Conservation (phyloP, 2,113 vertebrate genomes). For the Taxidea taxus region DNA sequence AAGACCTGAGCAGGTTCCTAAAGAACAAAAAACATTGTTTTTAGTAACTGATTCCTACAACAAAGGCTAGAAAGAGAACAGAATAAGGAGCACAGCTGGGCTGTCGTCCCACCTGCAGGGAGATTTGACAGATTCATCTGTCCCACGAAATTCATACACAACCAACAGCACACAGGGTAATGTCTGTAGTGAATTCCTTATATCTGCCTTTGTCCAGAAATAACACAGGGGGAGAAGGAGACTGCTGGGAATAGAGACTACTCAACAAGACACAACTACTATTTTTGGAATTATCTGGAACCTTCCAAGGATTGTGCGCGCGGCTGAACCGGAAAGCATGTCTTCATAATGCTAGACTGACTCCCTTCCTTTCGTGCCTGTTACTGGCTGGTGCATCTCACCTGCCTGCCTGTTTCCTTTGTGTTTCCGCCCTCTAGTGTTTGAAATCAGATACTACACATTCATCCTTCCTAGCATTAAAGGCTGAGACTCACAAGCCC, state of each 20-base stretch:
- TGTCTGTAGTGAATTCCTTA: background rate
- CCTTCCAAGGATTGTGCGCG: background rate
- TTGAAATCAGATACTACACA: background rate
- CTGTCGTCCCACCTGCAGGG: background rate
- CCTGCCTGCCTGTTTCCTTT: accelerated
- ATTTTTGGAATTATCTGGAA: background rate
- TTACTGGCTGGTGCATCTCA: accelerated
- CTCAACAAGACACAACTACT: background rate
- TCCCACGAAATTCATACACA: background rate
- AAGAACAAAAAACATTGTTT: background rate
- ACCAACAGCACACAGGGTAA: accelerated
- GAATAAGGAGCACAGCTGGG: accelerated
- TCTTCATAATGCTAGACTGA: background rate
- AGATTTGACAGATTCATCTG: too few species aligned
- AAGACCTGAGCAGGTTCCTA: background rate
- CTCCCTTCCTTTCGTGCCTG: accelerated
- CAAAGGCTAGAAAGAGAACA: background rate
- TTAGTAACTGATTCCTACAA: background rate
- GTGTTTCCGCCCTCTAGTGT: background rate
- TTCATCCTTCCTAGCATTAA: background rate
- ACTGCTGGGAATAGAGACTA: too few species aligned
- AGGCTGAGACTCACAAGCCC: background rate
- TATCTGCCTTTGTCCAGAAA: background rate
- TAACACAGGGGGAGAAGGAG: accelerated
- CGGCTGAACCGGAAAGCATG: too few species aligned